Percentiles rank a stretch among this genome's conserved stretches.
phyloP scores from a whole-genome alignment of 1,140 invertebrate genomes.

The Phortica variegata region DNA sequence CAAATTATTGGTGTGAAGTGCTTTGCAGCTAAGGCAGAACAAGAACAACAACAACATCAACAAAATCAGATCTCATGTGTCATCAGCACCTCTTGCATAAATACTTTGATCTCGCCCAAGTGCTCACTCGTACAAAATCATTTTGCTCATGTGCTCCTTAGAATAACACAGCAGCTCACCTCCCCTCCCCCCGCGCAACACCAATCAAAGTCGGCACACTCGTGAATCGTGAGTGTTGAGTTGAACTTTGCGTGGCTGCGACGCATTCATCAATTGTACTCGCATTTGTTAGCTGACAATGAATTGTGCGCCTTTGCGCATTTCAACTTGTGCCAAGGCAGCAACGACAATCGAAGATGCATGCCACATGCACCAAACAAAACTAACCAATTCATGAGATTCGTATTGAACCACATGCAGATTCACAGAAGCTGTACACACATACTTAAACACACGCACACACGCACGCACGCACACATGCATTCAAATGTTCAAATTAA shows the following conservation, averaged over 20 bases:
- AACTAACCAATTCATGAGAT: not conserved
- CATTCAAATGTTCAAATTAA: no score
- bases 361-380: not conserved
- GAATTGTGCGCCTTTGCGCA: constrained; percentile 37
- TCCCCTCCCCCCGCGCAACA: no score
- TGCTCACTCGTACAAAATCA: constrained; percentile 30
- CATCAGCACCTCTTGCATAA: not conserved
- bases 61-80: constrained; percentile 6
- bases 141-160: constrained; percentile 46
- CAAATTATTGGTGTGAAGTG: constrained; percentile 51
- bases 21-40: constrained; percentile 10
- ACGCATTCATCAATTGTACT: constrained; percentile 46
- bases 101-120: no score
- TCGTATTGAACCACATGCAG: not conserved
- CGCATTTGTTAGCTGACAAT: constrained; percentile 56
- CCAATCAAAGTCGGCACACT: constrained; percentile 6
- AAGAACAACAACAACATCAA: not conserved
- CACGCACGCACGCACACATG: no score
- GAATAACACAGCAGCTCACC: constrained; percentile 15
- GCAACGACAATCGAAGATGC: not conserved
- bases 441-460: no score
- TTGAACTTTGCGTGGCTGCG: constrained; percentile 34
- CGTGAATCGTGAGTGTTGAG: not conserved
- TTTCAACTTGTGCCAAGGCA: not conserved
- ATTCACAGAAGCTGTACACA: not conserved